A percentile compares a stretch with the other conserved stretches of the same genome.
These are phyloP conservation scores for Microchirus variegatus DNA, from an alignment of 2,797 vertebrate genomes.

Conservation along the genomic window DNA sequence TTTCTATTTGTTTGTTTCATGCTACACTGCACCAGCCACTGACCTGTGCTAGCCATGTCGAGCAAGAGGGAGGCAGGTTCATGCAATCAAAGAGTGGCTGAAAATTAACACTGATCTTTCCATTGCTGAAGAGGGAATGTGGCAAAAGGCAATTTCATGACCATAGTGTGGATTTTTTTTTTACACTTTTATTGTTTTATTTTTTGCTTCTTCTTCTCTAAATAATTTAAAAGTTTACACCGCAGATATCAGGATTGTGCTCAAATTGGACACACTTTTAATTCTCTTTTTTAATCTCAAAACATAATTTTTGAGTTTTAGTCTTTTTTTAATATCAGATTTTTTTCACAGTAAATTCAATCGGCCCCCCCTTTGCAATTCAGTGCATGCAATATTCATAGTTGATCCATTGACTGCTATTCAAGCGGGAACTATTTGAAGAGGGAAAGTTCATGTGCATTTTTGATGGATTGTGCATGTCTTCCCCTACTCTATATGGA, in stretches of 20 bases:
- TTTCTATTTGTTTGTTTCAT: conserved; percentile 99
- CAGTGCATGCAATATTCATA: conserved; percentile 82
- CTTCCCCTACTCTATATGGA: conserved; percentile 79
- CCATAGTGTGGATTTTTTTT: conserved; percentile 50
- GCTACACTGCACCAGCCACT: conserved; percentile 94
- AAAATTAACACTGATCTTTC: conserved; percentile 95
- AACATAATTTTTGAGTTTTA: conserved; percentile 22
- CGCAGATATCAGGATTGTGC: not conserved
- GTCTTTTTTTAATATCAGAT: conserved; percentile 55
- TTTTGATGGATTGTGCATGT: conserved; percentile 84
- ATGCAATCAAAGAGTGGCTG: conserved; percentile 93
- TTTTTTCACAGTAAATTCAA: conserved; percentile 65
- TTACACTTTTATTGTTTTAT: conserved; percentile 32
- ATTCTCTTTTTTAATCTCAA: not conserved
- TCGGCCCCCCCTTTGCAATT: conserved; percentile 68
- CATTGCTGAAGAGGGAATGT: conserved; percentile 83
- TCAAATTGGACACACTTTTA: not conserved
- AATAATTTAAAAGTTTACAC: not conserved
- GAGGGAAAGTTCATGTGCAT: conserved; percentile 84
- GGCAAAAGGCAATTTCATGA: conserved; percentile 85
- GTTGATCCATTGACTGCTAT: conserved; percentile 81
- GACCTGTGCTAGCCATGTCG: conserved; percentile 93
- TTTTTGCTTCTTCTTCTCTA: not conserved
- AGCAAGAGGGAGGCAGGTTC: conserved; percentile 86
- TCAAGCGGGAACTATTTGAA: conserved; percentile 80